Evolutionary conservation across 2,888 invertebrate genomes (phyloP).

Genomic region (Augiades crinisus): DNA sequence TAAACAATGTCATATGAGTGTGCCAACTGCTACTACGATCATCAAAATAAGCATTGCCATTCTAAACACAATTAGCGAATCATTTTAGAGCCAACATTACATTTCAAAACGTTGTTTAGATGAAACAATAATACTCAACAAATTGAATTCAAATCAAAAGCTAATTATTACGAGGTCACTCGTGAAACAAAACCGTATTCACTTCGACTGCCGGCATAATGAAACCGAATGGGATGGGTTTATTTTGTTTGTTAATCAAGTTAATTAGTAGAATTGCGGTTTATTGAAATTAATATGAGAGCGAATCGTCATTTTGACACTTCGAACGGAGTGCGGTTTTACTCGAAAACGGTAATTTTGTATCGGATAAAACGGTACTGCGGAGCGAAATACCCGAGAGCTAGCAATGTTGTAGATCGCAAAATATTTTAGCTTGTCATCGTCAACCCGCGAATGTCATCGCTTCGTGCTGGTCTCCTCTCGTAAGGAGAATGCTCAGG

Average conservation of each 20-base stretch:
- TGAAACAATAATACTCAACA: not conserved
- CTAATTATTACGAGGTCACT: slow-evolving; percentile 1
- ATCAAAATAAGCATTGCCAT: too few relatives aligned
- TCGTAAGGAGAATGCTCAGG: too few relatives aligned
- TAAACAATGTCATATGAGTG: too few relatives aligned
- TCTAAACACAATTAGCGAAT: too few relatives aligned
- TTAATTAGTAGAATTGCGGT: slow-evolving; percentile 2
- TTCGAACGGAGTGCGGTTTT: not conserved
- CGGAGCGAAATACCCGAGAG: too few relatives aligned
- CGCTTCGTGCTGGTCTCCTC: too few relatives aligned
- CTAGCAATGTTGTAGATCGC: too few relatives aligned
- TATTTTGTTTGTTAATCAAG: slow-evolving; percentile 14
- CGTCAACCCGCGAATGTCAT: too few relatives aligned
- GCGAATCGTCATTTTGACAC: slow-evolving; percentile 3
- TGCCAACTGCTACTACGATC: too few relatives aligned
- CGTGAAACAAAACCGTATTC: slow-evolving; percentile 9
- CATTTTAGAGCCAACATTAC: too few relatives aligned
- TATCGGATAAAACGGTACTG: too few relatives aligned
- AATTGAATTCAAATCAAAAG: slow-evolving; percentile 10
- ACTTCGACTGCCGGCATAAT: not conserved
- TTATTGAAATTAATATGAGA: slow-evolving; percentile 5
- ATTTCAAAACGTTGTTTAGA: not conserved
- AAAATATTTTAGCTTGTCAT: too few relatives aligned
- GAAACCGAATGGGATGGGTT: slow-evolving; percentile 1
- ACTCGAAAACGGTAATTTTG: not conserved